These are phyloP conservation scores for Brachionus rubens DNA, from an alignment of 1,140 invertebrate species.

Conservation along the genomic window DNA sequence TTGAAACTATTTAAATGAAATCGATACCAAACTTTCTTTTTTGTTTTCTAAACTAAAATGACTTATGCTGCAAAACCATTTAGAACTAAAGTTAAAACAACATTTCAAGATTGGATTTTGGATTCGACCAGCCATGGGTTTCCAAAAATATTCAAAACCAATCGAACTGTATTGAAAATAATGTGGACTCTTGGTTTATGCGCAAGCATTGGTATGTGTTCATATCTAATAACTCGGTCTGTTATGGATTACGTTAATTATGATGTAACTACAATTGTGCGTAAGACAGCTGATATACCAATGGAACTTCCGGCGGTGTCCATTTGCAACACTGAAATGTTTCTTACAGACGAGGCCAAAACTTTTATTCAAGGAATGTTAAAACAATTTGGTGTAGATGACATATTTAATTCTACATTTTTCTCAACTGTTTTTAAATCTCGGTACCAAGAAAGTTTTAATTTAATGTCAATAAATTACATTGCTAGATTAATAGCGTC, in stretches of 20 bases:
- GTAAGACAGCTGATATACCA: not conserved
- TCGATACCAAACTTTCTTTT: too few relatives aligned
- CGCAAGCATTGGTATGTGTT: not conserved
- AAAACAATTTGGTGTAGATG: too few relatives aligned
- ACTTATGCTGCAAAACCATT: too few relatives aligned
- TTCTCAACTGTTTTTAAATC: not conserved
- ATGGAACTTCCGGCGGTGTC: not conserved
- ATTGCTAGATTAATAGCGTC: not conserved
- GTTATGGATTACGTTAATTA: not conserved
- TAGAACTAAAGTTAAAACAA: too few relatives aligned
- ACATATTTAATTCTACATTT: not conserved
- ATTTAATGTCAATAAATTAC: not conserved
- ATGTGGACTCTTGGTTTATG: not conserved
- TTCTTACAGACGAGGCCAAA: not conserved
- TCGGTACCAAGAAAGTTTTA: not conserved
- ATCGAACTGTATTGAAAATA: not conserved
- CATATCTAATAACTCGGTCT: not conserved
- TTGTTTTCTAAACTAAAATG: too few relatives aligned
- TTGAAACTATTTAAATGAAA: too few relatives aligned
- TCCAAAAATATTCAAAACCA: slow-evolving; percentile 24
- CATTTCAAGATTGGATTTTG: not conserved
- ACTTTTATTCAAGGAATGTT: not conserved
- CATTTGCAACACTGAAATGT: not conserved
- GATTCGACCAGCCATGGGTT: slow-evolving; percentile 3
- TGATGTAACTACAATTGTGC: not conserved